Conservation (phyloP, 2,113 vertebrate genomes). For the Pholis gunnellus region DNA sequence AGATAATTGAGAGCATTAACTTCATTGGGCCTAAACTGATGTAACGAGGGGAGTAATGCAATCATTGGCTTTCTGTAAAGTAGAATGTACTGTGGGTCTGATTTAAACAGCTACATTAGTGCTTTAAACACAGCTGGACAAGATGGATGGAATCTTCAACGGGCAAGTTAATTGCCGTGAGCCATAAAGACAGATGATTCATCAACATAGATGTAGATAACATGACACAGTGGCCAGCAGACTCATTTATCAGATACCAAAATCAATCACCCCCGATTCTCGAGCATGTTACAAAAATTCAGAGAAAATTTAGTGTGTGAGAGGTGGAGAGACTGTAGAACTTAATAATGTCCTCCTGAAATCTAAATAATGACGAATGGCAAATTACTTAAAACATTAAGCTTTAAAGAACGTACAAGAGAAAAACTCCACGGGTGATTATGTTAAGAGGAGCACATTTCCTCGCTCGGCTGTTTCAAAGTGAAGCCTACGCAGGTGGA, state of each 20-base stretch:
- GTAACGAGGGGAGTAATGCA: slow-evolving; percentile 50
- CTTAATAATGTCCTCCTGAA: slow-evolving; percentile 21
- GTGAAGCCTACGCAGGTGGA: slow-evolving; percentile 55
- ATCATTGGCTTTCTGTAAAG: slow-evolving; percentile 67
- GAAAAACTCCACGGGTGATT: slow-evolving; percentile 49
- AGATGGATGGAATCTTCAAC: slow-evolving; percentile 61
- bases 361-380: slow-evolving; percentile 56
- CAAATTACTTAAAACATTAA: slow-evolving; percentile 63
- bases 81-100: slow-evolving; percentile 41
- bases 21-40: slow-evolving; percentile 49
- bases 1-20: slow-evolving; percentile 67
- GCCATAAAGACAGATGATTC: slow-evolving; percentile 48
- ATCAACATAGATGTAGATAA: slow-evolving; percentile 57
- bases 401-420: slow-evolving; percentile 52
- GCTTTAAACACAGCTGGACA: slow-evolving; percentile 54
- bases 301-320: slow-evolving; percentile 21
- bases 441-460: slow-evolving; percentile 65
- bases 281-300: slow-evolving; percentile 26
- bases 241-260: slow-evolving; percentile 40
- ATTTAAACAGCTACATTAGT: slow-evolving; percentile 64
- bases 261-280: slow-evolving; percentile 51
- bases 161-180: slow-evolving; percentile 54
- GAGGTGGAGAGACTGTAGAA: background rate
- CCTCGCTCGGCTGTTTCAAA: slow-evolving; percentile 47
- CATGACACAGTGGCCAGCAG: slow-evolving; percentile 47